Percentiles rank a stretch among this genome's conserved stretches.
Evolutionary conservation across 2,113 vertebrate species (phyloP).

Genomic region (Hyperopisus bebe): DNA sequence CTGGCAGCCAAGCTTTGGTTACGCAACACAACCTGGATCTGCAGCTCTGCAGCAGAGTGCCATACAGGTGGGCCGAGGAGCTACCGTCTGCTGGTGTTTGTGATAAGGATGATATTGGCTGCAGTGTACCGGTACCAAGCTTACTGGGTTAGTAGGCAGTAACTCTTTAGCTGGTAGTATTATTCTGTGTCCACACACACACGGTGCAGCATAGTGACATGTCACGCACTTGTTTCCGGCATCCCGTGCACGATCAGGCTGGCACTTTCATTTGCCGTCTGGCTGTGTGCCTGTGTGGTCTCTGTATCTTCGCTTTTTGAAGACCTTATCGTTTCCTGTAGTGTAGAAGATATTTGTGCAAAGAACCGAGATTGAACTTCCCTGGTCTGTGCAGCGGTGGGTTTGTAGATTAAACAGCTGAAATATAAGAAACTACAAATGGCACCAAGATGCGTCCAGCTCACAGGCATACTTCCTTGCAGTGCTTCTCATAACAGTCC

Average conservation of each 20-base stretch:
- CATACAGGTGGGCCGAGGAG: neutral
- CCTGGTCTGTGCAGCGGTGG: neutral
- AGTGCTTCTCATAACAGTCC: neutral
- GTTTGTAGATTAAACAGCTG: neutral
- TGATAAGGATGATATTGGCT: neutral
- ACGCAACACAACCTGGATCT: neutral
- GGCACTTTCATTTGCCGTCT: neutral
- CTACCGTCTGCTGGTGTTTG: neutral
- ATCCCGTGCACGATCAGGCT: neutral
- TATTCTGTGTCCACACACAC: neutral
- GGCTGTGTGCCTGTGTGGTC: neutral
- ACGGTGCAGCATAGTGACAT: neutral
- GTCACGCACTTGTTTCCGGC: neutral
- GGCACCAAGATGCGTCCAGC: neutral
- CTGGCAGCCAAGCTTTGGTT: neutral
- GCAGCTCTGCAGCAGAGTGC: neutral
- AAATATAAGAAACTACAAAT: neutral
- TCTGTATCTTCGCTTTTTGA: neutral
- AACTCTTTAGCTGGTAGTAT: neutral
- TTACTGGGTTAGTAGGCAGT: neutral
- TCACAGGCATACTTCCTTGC: neutral
- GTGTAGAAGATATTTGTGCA: neutral
- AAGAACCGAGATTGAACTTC: neutral
- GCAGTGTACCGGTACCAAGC: neutral
- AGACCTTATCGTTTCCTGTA: neutral